Percentiles rank a stretch among this genome's conserved stretches.
phyloP scores from a whole-genome alignment of 2,797 vertebrate species.

The Oreochromis mossambicus region DNA sequence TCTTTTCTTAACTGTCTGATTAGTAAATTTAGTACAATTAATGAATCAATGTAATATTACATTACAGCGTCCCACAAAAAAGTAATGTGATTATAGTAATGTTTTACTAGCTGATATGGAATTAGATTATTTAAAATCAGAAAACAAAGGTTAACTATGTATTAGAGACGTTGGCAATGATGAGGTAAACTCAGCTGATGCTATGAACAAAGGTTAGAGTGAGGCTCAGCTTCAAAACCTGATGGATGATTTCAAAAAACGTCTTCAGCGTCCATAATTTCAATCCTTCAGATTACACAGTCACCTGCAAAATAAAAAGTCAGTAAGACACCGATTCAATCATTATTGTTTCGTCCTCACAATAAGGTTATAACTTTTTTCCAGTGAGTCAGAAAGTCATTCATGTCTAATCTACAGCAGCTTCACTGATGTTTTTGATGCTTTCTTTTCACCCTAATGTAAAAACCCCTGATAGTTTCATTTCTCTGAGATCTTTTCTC shows the following conservation, averaged over 20 bases:
- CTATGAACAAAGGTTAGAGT: not conserved
- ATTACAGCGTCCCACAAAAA: not conserved
- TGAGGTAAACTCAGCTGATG: not conserved
- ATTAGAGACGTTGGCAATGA: not conserved
- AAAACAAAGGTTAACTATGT: not conserved
- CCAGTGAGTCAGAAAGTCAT: not conserved
- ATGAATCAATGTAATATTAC: not conserved
- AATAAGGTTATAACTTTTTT: not conserved
- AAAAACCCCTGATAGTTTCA: not conserved
- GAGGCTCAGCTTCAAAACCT: not conserved
- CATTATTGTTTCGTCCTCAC: not conserved
- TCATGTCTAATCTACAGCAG: not conserved
- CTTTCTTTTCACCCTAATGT: not conserved
- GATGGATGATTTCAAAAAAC: not conserved
- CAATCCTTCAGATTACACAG: not conserved
- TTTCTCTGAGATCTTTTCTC: not conserved
- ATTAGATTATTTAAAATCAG: not conserved
- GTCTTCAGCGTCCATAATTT: not conserved
- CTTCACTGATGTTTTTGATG: not conserved
- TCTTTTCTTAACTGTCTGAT: not conserved
- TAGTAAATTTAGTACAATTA: not conserved
- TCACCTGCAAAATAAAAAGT: not conserved
- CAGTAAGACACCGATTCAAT: rapidly evolving
- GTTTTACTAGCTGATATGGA: not conserved
- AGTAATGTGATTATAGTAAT: not conserved